Conservation (phyloP, 1,140 invertebrate genomes). For the Drosophila pseudoananassae region DNA sequence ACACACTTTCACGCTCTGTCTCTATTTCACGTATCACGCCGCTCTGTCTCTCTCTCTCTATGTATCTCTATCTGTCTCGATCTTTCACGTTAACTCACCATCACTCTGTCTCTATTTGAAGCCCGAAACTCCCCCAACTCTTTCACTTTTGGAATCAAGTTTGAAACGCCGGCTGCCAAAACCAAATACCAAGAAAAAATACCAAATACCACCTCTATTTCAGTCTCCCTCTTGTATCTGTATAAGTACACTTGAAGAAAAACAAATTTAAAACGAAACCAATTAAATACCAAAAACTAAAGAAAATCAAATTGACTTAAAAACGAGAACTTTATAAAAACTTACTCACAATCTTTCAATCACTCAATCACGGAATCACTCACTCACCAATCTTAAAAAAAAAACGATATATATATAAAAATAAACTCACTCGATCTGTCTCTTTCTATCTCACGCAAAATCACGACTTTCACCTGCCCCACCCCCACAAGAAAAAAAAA, state of each 20-base stretch:
- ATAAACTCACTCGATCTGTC: slow-evolving; percentile 30
- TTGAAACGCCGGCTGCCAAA: slow-evolving; percentile 30
- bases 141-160: slow-evolving; percentile 20
- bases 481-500: slow-evolving; percentile 21
- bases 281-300: slow-evolving; percentile 39
- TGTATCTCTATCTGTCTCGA: slow-evolving; percentile 2
- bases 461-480: slow-evolving; percentile 38
- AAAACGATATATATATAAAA: slow-evolving; percentile 7
- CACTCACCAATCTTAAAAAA: slow-evolving; percentile 24
- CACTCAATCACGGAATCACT: slow-evolving; percentile 38
- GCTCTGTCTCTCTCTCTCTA: slow-evolving; percentile 21
- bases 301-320: slow-evolving; percentile 37
- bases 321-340: slow-evolving; percentile 40
- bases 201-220: slow-evolving; percentile 13
- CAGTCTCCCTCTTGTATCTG: slow-evolving; percentile 36
- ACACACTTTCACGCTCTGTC: slow-evolving; percentile 22
- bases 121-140: slow-evolving; percentile 22
- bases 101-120: slow-evolving; percentile 37
- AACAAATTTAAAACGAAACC: slow-evolving; percentile 18
- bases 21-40: slow-evolving; percentile 30
- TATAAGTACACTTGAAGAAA: slow-evolving; percentile 50
- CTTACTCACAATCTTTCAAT: slow-evolving; percentile 44
- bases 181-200: slow-evolving; percentile 12
- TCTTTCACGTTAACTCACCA: slow-evolving; percentile 37
- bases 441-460: slow-evolving; percentile 35